Conservation (phyloP, 2,797 vertebrate species). For the Eulemur mongoz region DNA sequence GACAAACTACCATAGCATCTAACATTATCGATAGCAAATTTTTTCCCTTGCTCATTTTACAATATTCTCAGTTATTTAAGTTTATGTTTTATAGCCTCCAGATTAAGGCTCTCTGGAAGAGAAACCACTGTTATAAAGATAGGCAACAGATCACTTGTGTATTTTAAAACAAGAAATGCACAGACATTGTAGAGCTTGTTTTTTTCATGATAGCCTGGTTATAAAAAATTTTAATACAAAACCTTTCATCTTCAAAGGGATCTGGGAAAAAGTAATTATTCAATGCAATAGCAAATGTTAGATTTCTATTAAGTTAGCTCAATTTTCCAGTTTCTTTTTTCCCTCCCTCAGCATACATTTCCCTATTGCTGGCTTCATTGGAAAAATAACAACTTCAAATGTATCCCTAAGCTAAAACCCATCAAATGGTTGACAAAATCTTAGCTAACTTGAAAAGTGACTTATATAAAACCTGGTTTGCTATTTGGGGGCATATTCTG, state of each 20-base stretch:
- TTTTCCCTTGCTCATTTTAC: conserved; percentile 60
- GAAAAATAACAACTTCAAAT: conserved; percentile 83
- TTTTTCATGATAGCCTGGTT: conserved; percentile 50
- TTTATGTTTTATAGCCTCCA: conserved; percentile 55
- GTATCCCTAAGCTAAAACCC: conserved; percentile 84
- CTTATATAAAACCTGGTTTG: conserved; percentile 78
- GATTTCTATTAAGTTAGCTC: conserved; percentile 82
- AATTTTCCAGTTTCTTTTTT: conserved; percentile 78
- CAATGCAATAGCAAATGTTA: conserved; percentile 80
- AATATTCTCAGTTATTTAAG: conserved; percentile 67
- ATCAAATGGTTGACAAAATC: conserved; percentile 84
- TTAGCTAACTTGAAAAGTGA: conserved; percentile 80
- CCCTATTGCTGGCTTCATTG: conserved; percentile 77
- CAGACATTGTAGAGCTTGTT: conserved; percentile 71
- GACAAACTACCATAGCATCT: conserved; percentile 52
- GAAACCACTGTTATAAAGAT: conserved; percentile 68
- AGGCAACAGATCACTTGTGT: conserved; percentile 68
- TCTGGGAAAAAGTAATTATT: conserved; percentile 83
- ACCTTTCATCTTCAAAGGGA: conserved; percentile 78
- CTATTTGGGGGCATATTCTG: conserved; percentile 70
- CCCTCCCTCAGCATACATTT: conserved; percentile 75
- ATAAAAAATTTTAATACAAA: conserved; percentile 81
- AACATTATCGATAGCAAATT: conserved; percentile 13
- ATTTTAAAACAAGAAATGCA: conserved; percentile 76
- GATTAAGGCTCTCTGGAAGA: conserved; percentile 70